A percentile compares a stretch with the other conserved stretches of the same genome.
These are phyloP conservation scores for Aquatica leii DNA, from an alignment of 2,888 invertebrate species.

Conservation along the genomic window DNA sequence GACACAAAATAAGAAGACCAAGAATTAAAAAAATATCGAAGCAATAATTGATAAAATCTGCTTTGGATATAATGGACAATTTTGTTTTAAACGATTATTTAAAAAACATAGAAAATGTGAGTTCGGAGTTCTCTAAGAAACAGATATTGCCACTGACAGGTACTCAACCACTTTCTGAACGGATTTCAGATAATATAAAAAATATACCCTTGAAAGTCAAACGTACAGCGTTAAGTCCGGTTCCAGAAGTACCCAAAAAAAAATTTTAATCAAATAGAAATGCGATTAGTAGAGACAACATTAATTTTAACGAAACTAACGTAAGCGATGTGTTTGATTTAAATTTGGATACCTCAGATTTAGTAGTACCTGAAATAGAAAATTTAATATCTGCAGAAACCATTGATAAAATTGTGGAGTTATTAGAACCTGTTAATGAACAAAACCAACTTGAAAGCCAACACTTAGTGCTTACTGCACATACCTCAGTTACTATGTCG, in stretches of 20 bases:
- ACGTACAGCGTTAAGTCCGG: constrained; percentile 34
- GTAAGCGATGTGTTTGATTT: constrained; percentile 37
- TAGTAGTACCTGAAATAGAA: constrained; percentile 45
- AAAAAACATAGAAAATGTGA: constrained; percentile 42
- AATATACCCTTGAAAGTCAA: neutral
- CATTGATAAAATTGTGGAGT: constrained; percentile 46
- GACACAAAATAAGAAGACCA: constrained; percentile 70
- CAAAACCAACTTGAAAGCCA: constrained; percentile 54
- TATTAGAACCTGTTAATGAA: constrained; percentile 56
- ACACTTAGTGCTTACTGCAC: constrained; percentile 44
- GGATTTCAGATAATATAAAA: constrained; percentile 3
- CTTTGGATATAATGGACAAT: constrained; percentile 51
- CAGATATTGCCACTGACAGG: neutral
- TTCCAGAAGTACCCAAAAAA: constrained; percentile 51
- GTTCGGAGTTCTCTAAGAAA: constrained; percentile 11
- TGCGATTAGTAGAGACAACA: constrained; percentile 52
- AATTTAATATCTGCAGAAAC: constrained; percentile 44
- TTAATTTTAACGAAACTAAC: constrained; percentile 42
- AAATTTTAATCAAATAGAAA: constrained; percentile 60
- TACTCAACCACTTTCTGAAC: neutral
- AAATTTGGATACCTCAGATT: constrained; percentile 55
- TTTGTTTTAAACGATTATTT: constrained; percentile 48
- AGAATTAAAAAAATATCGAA: constrained; percentile 59
- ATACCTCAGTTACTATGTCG: constrained; percentile 45
- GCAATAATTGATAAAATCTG: constrained; percentile 47